Conservation (phyloP, 1,140 invertebrate species). For the Bombus picipes region DNA sequence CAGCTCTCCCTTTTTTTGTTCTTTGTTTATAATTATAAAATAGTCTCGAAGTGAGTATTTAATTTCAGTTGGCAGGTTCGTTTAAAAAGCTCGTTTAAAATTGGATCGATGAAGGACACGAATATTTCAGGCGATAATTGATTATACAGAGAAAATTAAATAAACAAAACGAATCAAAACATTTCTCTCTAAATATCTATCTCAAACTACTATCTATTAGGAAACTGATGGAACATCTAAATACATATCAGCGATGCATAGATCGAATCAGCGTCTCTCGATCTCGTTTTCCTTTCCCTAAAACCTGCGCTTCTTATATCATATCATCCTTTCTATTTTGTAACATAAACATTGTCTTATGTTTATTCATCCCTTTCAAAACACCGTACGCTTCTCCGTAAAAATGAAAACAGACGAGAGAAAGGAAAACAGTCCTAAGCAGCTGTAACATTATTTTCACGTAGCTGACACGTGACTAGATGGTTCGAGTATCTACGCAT, state of each 20-base stretch:
- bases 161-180: neutral
- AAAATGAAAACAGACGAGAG: neutral
- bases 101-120: neutral
- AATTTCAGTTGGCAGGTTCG: neutral
- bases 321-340: neutral
- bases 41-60: no score
- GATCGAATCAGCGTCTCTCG: slow-evolving; percentile 1
- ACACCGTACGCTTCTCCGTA: neutral
- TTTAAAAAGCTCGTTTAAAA: neutral
- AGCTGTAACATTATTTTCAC: neutral
- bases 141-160: no score
- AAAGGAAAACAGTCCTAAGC: neutral
- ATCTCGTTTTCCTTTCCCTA: neutral
- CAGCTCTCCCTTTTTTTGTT: neutral
- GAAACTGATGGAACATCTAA: neutral
- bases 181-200: no score
- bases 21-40: neutral
- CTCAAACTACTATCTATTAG: neutral
- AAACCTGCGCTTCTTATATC: neutral
- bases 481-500: slow-evolving; percentile 6
- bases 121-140: no score
- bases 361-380: neutral
- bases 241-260: neutral
- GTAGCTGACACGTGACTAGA: neutral
- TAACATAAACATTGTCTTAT: neutral